Evolutionary conservation across 1,140 invertebrate species (phyloP), one percentile per base, ranked within the genome.

Genomic region (Drosophila carrolli): DNA sequence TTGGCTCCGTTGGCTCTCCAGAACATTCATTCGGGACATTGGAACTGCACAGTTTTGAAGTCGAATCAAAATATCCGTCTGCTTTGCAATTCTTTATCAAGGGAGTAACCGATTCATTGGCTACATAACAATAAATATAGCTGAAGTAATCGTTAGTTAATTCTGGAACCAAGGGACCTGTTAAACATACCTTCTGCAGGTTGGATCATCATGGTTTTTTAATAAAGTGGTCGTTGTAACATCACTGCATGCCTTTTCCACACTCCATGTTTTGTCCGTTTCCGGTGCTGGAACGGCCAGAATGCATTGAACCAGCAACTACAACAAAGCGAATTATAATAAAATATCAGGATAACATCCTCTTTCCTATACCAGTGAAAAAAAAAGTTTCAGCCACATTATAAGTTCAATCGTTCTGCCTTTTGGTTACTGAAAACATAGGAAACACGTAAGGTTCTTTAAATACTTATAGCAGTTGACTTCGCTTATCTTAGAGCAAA

Each of bases 151-250:
- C 29, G 29, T 11, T 14, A 8, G 1, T 7, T 47, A 40, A 16
- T 40, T 14, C 35, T 14, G 4, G 5, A 5, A 14, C 3, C 6
- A 4, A 23, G 4, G 14, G 10, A 7, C 10, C 11, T 7, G 23
- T 14, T 14, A 27, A 9, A 11, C 40, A 54, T 51, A 76, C 78
- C 41, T 53, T 27, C 35, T 47, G 35, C 78, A 81, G 8, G 65
- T 81, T 27, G 56, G 38, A 81, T 81, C 78, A 6, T 32, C 40
- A 16, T 60, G 16, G 32, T 81, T 76, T 23, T 41, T 4, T 13
- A 74, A 35, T 14, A 19, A 37, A 9, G 40, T 27, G 9, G 4
- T 14, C 4, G 4, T 32, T 14, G 58, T 41, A 4, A 66, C 4
- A 10, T 29, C 14, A 11, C 14, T 23, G 16, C 58, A 62, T 2